Base-by-base conservation (phyloP, 2,113 vertebrate species). In the Phylloscopus trochiloides region DNA sequence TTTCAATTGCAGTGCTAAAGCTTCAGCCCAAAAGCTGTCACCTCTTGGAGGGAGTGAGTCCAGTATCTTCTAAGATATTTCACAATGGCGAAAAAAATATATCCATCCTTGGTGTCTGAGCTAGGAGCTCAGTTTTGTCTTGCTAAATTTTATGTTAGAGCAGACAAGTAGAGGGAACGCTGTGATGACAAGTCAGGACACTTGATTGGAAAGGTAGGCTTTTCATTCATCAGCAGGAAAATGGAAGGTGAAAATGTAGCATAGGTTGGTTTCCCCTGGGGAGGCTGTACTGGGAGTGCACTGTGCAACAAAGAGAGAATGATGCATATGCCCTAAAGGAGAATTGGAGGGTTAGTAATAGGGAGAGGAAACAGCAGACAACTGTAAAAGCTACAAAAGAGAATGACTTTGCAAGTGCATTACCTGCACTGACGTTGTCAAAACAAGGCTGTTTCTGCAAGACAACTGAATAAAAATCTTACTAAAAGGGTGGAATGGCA, bases 381-480 rank as follows among this genome's bases (percentile, higher is more conserved):
- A 5, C 26, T 79, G 42, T 78, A 72, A 68, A 87, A 68, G 7
- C 45, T 79, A 55, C 38, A 72, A 48, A 58, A 65, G 71, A 72
- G 94, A 92, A 88, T 31, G 4, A 58, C 52, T 89, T 83, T 86
- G 25, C n/a, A 52, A 86, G 76, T 66, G 47, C 34, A 74, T 91
- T 93, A 76, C 28, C 42, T 57, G 31, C 62, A 78, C 28, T 40
- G 65, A 87, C 65, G 75, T 6, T 72, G 74, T 92, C 81, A 92
- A 95, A 96, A 95, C 87, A 91, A 76, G 25, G 31, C 25, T 85
- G 13, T 58, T 93, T 75, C 66, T 82, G 10, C 31, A 82, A 93
- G 74, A 68, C 36, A 93, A 21, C 31, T 52, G 45, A 93, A 63
- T 43, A 90, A 71, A 94, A 86, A 40, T 11, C 61, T 61, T 47